These are phyloP conservation scores for Balanococcus diminutus DNA, from an alignment of 2,888 invertebrate species.

Conservation along the genomic window DNA sequence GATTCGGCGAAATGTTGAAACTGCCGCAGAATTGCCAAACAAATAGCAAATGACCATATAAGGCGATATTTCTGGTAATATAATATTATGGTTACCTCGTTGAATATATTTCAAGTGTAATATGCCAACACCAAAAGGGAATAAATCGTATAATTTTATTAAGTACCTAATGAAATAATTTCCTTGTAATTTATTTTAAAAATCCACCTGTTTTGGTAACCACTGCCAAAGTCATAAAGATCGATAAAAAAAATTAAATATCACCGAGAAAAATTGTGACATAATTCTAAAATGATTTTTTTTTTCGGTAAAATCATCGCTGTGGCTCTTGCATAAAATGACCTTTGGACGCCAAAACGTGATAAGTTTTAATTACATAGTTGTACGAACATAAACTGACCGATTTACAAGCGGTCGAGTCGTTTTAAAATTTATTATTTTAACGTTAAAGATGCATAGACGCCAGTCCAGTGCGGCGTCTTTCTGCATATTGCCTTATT, in stretches of 20 bases:
- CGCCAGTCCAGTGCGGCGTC: not conserved
- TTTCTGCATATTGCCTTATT: not conserved
- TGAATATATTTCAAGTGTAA: constrained; percentile 8
- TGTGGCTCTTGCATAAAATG: constrained; percentile 19
- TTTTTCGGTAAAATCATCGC: constrained; percentile 12
- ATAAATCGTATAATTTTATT: too few species aligned
- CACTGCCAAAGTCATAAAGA: not conserved
- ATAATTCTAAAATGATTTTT: not conserved
- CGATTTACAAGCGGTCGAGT: not conserved
- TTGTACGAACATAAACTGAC: not conserved
- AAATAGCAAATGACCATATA: constrained; percentile 19
- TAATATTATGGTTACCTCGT: not conserved
- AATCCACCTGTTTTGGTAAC: not conserved
- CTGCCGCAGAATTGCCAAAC: not conserved
- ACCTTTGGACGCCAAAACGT: constrained; percentile 20
- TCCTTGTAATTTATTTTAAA: too few species aligned
- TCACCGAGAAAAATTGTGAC: constrained; percentile 13
- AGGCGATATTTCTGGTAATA: not conserved
- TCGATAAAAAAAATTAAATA: not conserved
- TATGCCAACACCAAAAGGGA: not conserved
- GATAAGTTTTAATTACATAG: constrained; percentile 37
- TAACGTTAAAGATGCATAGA: not conserved
- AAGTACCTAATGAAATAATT: too few species aligned
- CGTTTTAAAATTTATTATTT: not conserved
- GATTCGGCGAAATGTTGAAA: not conserved